Conservation (phyloP, 2,113 vertebrate species). For the Vireo altiloquus region DNA sequence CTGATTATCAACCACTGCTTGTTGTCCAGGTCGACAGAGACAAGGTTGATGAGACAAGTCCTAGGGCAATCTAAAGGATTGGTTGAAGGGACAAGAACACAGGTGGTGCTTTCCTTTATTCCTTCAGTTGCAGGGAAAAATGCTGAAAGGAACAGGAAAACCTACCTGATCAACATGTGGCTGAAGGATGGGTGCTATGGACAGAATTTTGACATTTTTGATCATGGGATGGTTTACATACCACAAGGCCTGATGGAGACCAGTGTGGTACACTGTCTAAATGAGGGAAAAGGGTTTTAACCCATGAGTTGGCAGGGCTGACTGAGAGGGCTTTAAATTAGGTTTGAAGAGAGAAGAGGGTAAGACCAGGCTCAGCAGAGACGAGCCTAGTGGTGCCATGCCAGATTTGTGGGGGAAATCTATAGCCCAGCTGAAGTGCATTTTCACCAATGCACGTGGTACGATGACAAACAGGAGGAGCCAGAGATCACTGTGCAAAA, state of each 20-base stretch:
- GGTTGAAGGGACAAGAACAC: background rate
- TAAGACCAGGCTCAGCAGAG: background rate
- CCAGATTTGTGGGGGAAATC: background rate
- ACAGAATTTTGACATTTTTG: background rate
- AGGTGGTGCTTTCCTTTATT: background rate
- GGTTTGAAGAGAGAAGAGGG: fast-evolving
- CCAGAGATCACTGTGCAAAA: background rate
- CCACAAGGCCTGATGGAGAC: background rate
- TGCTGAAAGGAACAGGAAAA: background rate
- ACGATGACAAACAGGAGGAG: background rate
- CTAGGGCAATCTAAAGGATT: too few species aligned
- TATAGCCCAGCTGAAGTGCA: background rate
- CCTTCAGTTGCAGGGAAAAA: background rate
- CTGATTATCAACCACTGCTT: background rate
- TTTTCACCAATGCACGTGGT: background rate
- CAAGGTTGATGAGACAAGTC: background rate
- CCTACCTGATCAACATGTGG: background rate
- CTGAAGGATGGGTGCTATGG: background rate
- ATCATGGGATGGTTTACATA: background rate
- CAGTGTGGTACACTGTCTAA: background rate
- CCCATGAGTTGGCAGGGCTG: fast-evolving
- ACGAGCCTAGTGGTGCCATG: background rate
- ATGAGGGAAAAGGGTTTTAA: background rate
- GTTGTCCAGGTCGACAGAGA: background rate
- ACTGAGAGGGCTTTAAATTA: background rate